phyloP scores from a whole-genome alignment of 2,888 invertebrate species.

The Philhelius pedissequus region DNA sequence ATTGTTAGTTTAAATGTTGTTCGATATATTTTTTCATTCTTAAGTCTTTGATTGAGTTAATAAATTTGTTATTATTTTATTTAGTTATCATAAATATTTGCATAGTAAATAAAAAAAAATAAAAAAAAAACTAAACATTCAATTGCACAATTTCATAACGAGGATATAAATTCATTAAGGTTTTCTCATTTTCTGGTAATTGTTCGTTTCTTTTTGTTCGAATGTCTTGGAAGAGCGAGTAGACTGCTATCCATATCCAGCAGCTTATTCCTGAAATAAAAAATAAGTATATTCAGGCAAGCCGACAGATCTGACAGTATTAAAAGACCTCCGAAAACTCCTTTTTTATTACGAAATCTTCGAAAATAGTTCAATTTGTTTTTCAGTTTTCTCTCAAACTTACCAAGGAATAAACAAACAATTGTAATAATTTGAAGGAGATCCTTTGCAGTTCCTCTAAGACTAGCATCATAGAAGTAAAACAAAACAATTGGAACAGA shows the following conservation, averaged over 20 bases:
- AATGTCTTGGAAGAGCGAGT: not conserved
- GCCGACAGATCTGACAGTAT: no score
- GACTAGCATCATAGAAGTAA: not conserved
- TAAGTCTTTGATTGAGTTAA: constrained; percentile 1
- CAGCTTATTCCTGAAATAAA: not conserved
- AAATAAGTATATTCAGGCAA: no score
- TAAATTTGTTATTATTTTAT: not conserved
- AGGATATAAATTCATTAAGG: constrained; percentile 2
- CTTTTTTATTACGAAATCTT: no score
- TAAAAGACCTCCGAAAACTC: no score
- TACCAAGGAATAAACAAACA: not conserved
- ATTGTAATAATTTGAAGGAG: not conserved
- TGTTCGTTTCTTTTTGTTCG: not conserved
- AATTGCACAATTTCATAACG: constrained; percentile 22
- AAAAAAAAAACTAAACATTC: not conserved
- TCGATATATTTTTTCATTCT: not conserved
- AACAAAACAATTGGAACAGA: not conserved
- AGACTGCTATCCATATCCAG: constrained; percentile 13
- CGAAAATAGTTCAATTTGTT: no score
- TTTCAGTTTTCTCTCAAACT: no score
- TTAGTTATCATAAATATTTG: not conserved
- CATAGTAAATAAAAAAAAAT: not conserved
- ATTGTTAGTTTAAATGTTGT: constrained; percentile 1
- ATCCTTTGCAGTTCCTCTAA: not conserved
- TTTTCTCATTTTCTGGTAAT: not conserved